These are phyloP conservation scores for Archivesica marissinica DNA, from an alignment of 1,140 invertebrate species.

Conservation along the genomic window DNA sequence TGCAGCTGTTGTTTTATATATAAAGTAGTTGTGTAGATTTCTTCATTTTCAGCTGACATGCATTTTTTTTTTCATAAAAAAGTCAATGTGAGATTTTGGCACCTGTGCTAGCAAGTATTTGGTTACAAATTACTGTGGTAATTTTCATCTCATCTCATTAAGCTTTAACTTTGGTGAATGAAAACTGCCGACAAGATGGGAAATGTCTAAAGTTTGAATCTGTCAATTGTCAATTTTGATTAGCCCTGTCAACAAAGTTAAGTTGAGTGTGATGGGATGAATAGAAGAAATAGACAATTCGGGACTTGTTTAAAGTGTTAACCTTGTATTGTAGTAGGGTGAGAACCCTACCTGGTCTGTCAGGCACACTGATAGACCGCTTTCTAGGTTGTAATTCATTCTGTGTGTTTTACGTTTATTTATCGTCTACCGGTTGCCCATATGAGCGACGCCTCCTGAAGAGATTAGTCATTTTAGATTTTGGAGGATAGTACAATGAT, in stretches of 20 bases:
- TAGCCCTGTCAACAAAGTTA: background rate
- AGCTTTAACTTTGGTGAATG: background rate
- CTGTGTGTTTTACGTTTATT: too few species aligned
- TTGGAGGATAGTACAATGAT: too few species aligned
- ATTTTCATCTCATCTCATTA: slow-evolving; percentile 21
- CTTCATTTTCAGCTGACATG: background rate
- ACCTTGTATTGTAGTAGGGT: too few species aligned
- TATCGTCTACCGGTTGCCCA: too few species aligned
- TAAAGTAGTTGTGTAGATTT: too few species aligned
- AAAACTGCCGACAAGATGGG: background rate
- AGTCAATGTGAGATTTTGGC: background rate
- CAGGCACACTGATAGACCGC: too few species aligned
- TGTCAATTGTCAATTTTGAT: background rate
- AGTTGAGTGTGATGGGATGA: background rate
- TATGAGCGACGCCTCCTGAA: too few species aligned
- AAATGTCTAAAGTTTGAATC: slow-evolving; percentile 7
- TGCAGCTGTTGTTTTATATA: too few species aligned
- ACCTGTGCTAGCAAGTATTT: slow-evolving; percentile 6
- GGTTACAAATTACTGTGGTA: background rate
- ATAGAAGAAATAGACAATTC: background rate
- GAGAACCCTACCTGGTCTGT: too few species aligned
- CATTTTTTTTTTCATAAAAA: background rate
- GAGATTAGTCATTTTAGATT: too few species aligned
- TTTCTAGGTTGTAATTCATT: too few species aligned
- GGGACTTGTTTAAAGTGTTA: background rate